Evolutionary conservation across 2,888 invertebrate genomes (phyloP).

Genomic region (Macaria notata): DNA sequence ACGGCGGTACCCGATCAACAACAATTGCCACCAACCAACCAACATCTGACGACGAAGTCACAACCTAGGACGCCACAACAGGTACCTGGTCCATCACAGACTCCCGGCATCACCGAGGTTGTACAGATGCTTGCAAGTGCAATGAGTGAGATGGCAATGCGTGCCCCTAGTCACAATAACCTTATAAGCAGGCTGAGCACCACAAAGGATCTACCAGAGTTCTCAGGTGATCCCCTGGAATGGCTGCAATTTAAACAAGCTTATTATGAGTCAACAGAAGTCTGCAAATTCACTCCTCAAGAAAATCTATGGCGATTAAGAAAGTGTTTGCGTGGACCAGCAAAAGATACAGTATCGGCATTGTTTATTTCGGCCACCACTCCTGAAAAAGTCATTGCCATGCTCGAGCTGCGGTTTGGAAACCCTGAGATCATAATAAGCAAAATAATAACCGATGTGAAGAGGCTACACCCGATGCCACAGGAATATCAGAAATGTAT

Average conservation of each 20-base stretch:
- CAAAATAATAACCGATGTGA: background rate
- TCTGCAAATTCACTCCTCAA: background rate
- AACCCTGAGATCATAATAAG: background rate
- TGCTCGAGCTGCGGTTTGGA: background rate
- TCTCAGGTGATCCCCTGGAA: background rate
- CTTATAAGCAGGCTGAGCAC: no score
- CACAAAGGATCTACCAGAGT: background rate
- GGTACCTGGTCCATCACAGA: no score
- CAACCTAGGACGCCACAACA: no score
- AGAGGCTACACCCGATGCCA: no score
- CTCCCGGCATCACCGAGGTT: no score
- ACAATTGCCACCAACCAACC: no score
- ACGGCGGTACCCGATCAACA: no score
- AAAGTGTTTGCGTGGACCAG: background rate
- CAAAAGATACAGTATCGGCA: background rate
- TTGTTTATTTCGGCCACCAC: background rate
- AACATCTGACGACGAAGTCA: no score
- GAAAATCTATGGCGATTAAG: background rate
- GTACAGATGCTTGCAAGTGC: no score
- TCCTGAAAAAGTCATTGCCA: background rate
- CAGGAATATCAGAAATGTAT: constrained; percentile 1
- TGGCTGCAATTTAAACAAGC: background rate
- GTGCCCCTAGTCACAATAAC: no score
- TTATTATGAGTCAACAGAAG: background rate
- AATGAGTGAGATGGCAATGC: no score